These are phyloP conservation scores for Toxostoma redivivum DNA, from an alignment of 2,113 vertebrate genomes.

Conservation along the genomic window DNA sequence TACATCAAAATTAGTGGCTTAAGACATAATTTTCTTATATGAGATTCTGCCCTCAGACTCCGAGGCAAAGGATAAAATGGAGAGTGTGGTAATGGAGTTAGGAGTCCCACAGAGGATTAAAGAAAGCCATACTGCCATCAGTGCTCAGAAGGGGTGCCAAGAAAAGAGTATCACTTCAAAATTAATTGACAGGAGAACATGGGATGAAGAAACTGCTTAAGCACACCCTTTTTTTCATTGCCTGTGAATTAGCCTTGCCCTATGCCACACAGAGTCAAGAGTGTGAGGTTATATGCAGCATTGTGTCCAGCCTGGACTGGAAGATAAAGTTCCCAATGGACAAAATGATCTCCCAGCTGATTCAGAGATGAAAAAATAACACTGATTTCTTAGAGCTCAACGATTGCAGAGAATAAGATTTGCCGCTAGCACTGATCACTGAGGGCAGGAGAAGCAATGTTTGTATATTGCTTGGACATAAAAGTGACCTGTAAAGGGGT, in stretches of 20 bases:
- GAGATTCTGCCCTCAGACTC: not conserved
- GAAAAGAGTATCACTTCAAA: not conserved
- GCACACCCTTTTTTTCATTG: not conserved
- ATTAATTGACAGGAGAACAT: not conserved
- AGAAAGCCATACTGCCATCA: not conserved
- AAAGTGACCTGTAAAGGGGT: not conserved
- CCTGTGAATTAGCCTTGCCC: not conserved
- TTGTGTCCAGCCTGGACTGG: not conserved
- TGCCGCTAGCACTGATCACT: not conserved
- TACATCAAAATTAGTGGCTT: slow-evolving; percentile 21
- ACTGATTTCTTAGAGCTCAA: not conserved
- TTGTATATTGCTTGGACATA: not conserved
- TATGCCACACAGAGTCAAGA: not conserved
- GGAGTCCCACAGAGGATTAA: not conserved
- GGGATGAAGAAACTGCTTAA: not conserved
- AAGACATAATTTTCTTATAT: not conserved
- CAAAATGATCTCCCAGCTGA: not conserved
- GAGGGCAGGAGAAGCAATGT: not conserved
- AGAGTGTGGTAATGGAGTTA: not conserved
- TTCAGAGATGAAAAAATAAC: not conserved
- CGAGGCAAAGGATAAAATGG: not conserved
- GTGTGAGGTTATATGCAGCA: not conserved
- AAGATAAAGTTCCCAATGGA: not conserved
- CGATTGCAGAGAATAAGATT: not conserved
- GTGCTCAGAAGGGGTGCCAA: not conserved